Conservation (phyloP, 2,797 vertebrate genomes). For the Anabas testudineus region DNA sequence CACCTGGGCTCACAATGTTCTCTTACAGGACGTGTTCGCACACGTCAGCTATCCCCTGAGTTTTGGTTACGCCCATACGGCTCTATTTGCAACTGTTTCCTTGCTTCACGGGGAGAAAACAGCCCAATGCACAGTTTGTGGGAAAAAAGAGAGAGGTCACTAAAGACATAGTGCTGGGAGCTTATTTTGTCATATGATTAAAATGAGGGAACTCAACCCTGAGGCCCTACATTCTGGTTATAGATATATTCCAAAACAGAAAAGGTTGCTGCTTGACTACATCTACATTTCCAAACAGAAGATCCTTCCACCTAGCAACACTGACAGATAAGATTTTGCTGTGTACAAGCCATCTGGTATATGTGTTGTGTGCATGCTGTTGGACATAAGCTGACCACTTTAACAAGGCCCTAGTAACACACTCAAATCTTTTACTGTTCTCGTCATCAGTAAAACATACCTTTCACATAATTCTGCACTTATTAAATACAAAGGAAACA, state of each 20-base stretch:
- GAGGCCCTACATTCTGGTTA: conserved; percentile 19
- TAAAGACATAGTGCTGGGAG: conserved; percentile 15
- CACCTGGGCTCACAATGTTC: conserved; percentile 60
- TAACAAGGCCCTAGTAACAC: too few species aligned
- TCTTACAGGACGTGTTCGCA: conserved; percentile 66
- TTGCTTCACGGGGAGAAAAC: conserved; percentile 55
- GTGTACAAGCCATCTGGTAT: conserved; percentile 23
- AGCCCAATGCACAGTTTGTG: conserved; percentile 48
- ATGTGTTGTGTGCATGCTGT: conserved; percentile 24
- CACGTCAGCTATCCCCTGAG: conserved; percentile 63
- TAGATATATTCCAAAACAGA: conserved; percentile 52
- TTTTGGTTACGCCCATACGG: conserved; percentile 62
- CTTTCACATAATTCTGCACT: not conserved
- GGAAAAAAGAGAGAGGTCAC: conserved; percentile 18
- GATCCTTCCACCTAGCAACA: conserved; percentile 64
- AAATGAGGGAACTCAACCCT: conserved; percentile 25
- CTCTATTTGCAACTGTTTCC: conserved; percentile 54
- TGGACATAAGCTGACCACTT: not conserved
- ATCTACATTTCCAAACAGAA: conserved; percentile 53
- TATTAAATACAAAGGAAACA: conserved; percentile 20
- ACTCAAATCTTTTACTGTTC: not conserved
- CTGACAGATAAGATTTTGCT: conserved; percentile 35
- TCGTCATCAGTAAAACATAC: too few species aligned
- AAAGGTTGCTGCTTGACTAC: conserved; percentile 65
- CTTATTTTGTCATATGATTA: conserved; percentile 35